Evolutionary conservation across 35 echinoderm and acorn worm genomes (phyloP).

Genomic region (Acanthaster planci): DNA sequence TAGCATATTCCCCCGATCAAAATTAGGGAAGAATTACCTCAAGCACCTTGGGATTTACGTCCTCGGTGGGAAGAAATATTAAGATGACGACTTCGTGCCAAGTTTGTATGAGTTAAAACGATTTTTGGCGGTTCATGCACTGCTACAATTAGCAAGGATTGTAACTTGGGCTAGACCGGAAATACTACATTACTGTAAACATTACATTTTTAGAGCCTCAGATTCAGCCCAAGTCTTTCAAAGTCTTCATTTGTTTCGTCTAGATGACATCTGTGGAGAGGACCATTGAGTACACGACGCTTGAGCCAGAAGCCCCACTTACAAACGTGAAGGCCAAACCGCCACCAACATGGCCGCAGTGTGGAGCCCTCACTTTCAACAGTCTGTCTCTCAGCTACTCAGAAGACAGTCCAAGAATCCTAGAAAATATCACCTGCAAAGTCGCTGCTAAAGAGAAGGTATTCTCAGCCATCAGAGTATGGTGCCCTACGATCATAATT

Average conservation of each 20-base stretch:
- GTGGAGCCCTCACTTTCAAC: constrained; percentile 55
- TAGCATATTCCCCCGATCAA: too few relatives aligned
- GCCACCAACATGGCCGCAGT: constrained; percentile 54
- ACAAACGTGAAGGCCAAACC: constrained; percentile 57
- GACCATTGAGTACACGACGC: constrained; percentile 80
- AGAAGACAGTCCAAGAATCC: constrained; percentile 48
- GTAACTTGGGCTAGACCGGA: too few relatives aligned
- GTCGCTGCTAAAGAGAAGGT: constrained; percentile 81
- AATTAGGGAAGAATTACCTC: too few relatives aligned
- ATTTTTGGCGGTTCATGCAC: too few relatives aligned
- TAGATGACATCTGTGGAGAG: constrained; percentile 96
- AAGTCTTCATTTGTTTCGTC: neutral
- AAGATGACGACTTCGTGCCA: too few relatives aligned
- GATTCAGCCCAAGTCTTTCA: neutral
- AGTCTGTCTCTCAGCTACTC: constrained; percentile 70
- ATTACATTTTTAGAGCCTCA: too few relatives aligned
- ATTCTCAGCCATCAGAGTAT: neutral
- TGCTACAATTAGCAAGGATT: too few relatives aligned
- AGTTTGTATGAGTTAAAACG: too few relatives aligned
- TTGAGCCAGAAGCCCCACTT: constrained; percentile 79
- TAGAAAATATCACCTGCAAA: constrained; percentile 67
- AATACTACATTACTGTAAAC: too few relatives aligned
- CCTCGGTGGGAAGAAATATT: too few relatives aligned
- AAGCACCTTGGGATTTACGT: too few relatives aligned
- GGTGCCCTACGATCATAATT: neutral